Percentiles rank a stretch among this genome's conserved stretches.
Evolutionary conservation across 2,888 invertebrate genomes (phyloP).

Genomic region (Oasisia sp.): DNA sequence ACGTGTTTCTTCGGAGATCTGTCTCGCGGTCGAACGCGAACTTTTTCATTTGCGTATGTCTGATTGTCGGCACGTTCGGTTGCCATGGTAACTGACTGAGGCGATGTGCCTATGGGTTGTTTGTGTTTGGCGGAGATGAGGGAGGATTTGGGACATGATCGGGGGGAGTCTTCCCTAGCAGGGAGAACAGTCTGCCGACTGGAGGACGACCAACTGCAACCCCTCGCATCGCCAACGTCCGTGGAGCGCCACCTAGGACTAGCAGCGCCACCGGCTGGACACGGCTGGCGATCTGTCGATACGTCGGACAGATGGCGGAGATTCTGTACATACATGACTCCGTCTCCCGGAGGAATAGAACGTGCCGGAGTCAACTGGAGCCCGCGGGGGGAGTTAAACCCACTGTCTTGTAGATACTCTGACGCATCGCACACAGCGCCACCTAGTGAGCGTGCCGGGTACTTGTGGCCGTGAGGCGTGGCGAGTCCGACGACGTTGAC

Average conservation of each 20-base stretch:
- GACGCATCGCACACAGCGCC: neutral
- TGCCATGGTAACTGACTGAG: neutral
- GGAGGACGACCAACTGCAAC: neutral
- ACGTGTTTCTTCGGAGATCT: neutral
- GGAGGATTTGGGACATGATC: neutral
- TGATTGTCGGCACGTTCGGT: neutral
- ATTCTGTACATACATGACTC: neutral
- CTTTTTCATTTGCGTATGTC: neutral
- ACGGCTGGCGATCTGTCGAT: neutral
- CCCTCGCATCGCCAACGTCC: neutral
- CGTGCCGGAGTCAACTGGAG: neutral
- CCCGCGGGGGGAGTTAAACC: neutral
- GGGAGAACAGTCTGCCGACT: neutral
- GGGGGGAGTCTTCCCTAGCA: neutral
- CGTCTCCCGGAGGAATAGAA: neutral
- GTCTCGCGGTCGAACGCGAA: neutral
- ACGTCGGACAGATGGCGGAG: neutral
- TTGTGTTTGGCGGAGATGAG: neutral
- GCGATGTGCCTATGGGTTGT: neutral
- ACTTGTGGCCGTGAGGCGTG: slow-evolving; percentile 7
- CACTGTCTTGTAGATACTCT: neutral
- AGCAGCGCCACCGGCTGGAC: neutral
- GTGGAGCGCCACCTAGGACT: slow-evolving; percentile 12
- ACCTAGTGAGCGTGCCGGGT: neutral
- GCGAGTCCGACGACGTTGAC: slow-evolving; percentile 59